These are phyloP conservation scores for Drosophila sordidapex DNA, from an alignment of 2,888 invertebrate species.

Conservation along the genomic window DNA sequence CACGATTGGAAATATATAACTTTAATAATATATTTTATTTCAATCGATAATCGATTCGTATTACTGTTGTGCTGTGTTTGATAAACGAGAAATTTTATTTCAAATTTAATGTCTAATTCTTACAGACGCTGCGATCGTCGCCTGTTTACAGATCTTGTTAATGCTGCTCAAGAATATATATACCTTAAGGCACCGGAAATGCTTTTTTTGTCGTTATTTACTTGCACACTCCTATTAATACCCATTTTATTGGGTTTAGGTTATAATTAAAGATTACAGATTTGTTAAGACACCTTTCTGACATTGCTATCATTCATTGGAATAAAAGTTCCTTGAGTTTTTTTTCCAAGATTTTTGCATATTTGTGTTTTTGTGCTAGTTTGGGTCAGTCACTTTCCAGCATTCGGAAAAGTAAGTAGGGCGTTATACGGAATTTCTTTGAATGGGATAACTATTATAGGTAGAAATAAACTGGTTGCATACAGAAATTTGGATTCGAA, in stretches of 20 bases:
- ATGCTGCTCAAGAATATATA: neutral
- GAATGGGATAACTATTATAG: neutral
- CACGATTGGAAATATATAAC: neutral
- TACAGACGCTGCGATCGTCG: neutral
- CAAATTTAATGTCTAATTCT: neutral
- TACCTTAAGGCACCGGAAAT: neutral
- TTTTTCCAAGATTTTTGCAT: neutral
- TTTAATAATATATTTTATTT: neutral
- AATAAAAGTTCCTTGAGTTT: neutral
- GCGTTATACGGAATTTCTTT: neutral
- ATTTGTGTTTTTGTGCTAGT: neutral
- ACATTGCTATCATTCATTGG: neutral
- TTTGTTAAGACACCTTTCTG: neutral
- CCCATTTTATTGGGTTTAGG: neutral
- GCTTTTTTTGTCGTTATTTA: neutral
- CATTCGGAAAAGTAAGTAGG: neutral
- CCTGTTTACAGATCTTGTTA: neutral
- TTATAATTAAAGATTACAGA: neutral
- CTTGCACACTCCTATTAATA: neutral
- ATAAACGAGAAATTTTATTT: neutral
- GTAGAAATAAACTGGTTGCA: neutral
- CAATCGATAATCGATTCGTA: neutral
- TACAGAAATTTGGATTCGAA: neutral
- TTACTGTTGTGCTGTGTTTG: neutral
- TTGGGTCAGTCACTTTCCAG: neutral